phyloP scores from a whole-genome alignment of 2,888 invertebrate species.

The Tachina grossa region DNA sequence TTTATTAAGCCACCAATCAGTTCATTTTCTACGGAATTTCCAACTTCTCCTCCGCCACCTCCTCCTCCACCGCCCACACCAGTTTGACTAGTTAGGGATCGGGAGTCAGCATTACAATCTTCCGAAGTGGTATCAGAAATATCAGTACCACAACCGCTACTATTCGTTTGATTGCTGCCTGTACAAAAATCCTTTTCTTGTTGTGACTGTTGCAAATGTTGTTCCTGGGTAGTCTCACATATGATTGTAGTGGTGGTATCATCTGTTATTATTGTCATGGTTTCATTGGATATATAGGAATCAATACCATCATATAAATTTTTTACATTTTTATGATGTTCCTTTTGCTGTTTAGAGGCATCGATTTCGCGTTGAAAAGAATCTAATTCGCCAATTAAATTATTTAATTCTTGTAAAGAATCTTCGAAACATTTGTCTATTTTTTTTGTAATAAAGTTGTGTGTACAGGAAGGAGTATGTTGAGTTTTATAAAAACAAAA shows the following conservation, averaged over 20 bases:
- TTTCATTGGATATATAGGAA: constrained; percentile 66
- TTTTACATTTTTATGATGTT: constrained; percentile 62
- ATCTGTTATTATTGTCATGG: constrained; percentile 67
- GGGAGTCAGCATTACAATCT: constrained; percentile 76
- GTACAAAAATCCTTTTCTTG: constrained; percentile 63
- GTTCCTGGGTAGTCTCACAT: constrained; percentile 67
- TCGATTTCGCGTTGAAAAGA: constrained; percentile 83
- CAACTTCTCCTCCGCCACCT: constrained; percentile 10
- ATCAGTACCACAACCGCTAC: constrained; percentile 80
- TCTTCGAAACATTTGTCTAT: constrained; percentile 83
- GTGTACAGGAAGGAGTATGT: constrained; percentile 24
- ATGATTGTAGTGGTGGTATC: constrained; percentile 67
- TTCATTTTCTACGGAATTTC: constrained; percentile 11
- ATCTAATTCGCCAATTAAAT: constrained; percentile 83
- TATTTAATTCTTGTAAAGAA: constrained; percentile 83
- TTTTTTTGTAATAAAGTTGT: constrained; percentile 32
- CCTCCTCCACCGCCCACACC: constrained; percentile 48
- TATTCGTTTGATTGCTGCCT: constrained; percentile 79
- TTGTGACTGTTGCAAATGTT: constrained; percentile 61
- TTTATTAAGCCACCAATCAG: constrained; percentile 39
- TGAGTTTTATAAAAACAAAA: constrained; percentile 27
- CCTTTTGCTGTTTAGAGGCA: constrained; percentile 77
- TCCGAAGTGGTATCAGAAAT: constrained; percentile 80
- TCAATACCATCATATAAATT: constrained; percentile 64
- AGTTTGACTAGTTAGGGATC: constrained; percentile 69